Base-by-base conservation (phyloP, 2,113 vertebrate genomes). In the Acrocephalus kingi region DNA sequence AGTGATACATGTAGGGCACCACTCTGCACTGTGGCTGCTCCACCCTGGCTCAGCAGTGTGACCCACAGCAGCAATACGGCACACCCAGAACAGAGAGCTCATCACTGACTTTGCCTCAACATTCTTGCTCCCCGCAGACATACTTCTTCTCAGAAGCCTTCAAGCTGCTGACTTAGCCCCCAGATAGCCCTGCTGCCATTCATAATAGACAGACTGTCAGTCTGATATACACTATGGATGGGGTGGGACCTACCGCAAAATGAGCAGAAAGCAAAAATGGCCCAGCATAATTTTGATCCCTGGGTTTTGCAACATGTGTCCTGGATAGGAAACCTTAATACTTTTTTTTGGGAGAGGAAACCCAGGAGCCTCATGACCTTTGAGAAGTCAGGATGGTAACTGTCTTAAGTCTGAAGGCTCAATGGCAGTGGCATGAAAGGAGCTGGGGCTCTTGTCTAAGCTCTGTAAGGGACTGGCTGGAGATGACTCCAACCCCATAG, bases 401-500 rank as follows among this genome's bases (percentile, higher is more conserved):
- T 41, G 20, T 25, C 13, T 52, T 25, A 59, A 74, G 8, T 30
- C 14, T 54, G 48, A 54, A 62, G 4, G 41, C 28, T 28, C 3
- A 6, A 21, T 7, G 39, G 20, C 35, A 7, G 1, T 28, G 8
- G 15, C 6, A 54, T 9, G 17, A 43, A 27, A 67, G 15, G 33
- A 52, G 10, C 18, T 73, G 30, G 4, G 3, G 2, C 21, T 68
- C 28, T 30, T 49, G 37, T 45, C 8, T 13, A 56, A 69, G 11
- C 11, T 74, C 16, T 49, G 10, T 15, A 31, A 46, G 11, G 14
- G 17, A 54, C 28, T 83, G 33, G 6, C 10, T 68, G 33, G 67
- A 37, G 20, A 46, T 55, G 3, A 33, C 5, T 10, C 11, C 7
- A 81, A 15, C 0, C 16, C 8, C 2, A 2, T 0, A 63, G 31